Base-by-base conservation (phyloP, 2,888 invertebrate genomes). In the Aricia artaxerxes region DNA sequence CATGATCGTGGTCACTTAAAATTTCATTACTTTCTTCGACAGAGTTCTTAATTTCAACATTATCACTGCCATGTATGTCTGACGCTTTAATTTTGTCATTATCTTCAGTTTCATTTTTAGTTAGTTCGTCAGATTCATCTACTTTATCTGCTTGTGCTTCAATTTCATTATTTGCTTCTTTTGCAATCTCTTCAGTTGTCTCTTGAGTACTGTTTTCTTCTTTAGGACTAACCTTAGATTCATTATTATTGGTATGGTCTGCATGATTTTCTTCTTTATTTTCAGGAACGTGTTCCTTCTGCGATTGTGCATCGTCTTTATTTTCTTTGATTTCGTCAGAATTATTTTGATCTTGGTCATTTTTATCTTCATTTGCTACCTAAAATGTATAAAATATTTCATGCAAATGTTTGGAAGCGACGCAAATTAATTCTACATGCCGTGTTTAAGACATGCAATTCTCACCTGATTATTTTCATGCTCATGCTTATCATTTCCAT, bases 321-420 rank as follows among this genome's bases (percentile, higher is more conserved):
- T 81, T 81, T 75, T 80, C 80, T 60, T 80, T 73, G 60, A 72
- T 60, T 72, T 80, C 79, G 35, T 80, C 31, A 13, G 78, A 44
- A 11, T 61, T 24, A 24, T 80, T 61, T 64, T 77, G 72, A 38
- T 79, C 77, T 75, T 73, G 76, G 49, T 78, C 64, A 61, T 78
- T 73, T 64, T 79, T 81, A 57, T 76, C 78, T 79, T 82, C 82
- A 76, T 84, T 78, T 60, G 80, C 81, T 73, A 81, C 92, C 93
- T 93, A 93, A 90, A 93, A 93, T 87, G 81, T 84, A 92, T 87
- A 91, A 82, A 69, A 81, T 80, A 80, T 78, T 81, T 98, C 0
- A 98, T 98, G 0, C 82, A 80, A 61, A 73, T 90, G 90, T 89
- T 89, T 86, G 90, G 84, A 93, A 94, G 94, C 94, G 86, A 86